These are phyloP conservation scores for Dipodomys ordii DNA, from an alignment of 2,113 vertebrate genomes.

Conservation along the genomic window DNA sequence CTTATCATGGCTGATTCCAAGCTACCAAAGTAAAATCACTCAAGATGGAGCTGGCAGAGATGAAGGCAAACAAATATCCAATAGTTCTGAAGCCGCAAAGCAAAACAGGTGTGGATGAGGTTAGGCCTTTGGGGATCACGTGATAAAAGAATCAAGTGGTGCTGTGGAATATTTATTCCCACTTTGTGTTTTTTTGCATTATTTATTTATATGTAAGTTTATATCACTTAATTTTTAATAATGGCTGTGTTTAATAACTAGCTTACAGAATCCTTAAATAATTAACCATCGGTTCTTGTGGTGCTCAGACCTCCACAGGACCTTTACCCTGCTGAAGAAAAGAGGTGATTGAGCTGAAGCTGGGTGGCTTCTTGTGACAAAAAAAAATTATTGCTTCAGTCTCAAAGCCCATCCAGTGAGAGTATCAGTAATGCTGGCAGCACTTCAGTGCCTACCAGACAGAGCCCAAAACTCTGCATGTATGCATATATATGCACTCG, in stretches of 20 bases:
- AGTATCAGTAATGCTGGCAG: background rate
- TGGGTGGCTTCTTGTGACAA: background rate
- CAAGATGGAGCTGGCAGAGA: background rate
- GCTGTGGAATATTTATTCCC: background rate
- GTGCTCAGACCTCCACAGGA: background rate
- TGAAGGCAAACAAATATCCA: rapidly evolving
- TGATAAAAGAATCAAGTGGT: background rate
- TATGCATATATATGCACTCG: background rate
- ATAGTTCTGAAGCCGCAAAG: no score
- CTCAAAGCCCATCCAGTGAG: background rate
- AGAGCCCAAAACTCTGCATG: background rate
- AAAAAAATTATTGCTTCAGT: background rate
- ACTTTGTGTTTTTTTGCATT: background rate
- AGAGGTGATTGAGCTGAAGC: background rate
- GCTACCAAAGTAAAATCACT: background rate
- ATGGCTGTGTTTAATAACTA: slow-evolving; percentile 37
- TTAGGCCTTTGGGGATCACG: background rate
- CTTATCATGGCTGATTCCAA: background rate
- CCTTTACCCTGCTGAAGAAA: no score
- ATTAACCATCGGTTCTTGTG: background rate
- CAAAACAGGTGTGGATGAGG: background rate
- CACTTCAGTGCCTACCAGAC: background rate
- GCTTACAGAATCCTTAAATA: slow-evolving; percentile 19
- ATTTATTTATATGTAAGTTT: slow-evolving; percentile 41
- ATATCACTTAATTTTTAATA: slow-evolving; percentile 41